These are phyloP conservation scores for Gari tellinella DNA, from an alignment of 2,888 invertebrate genomes.

Conservation along the genomic window DNA sequence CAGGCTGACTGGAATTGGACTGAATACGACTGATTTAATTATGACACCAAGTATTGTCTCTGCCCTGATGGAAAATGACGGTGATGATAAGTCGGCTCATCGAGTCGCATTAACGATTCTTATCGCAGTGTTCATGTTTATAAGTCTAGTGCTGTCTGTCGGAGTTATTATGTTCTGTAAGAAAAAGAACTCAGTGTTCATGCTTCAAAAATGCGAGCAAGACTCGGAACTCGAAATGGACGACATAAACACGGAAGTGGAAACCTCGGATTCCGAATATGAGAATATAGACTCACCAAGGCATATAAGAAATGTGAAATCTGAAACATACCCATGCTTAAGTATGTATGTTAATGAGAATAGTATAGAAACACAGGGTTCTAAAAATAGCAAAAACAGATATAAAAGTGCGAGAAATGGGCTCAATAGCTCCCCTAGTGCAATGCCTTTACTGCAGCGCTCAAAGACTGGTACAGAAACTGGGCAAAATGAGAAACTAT, in stretches of 20 bases:
- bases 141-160: constrained; percentile 76
- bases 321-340: constrained; percentile 18
- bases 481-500: too few species aligned
- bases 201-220: constrained; percentile 77
- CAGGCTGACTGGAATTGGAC: neutral
- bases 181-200: constrained; percentile 82
- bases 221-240: constrained; percentile 78
- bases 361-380: too few species aligned
- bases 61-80: constrained; percentile 15
- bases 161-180: constrained; percentile 80
- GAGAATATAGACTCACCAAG: constrained; percentile 28
- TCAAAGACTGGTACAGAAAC: too few species aligned
- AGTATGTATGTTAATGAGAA: constrained; percentile 17
- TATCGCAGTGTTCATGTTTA: constrained; percentile 76
- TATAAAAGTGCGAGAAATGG: too few species aligned
- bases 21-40: constrained; percentile 14
- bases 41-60: constrained; percentile 41
- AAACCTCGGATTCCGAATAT: constrained; percentile 60
- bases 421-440: too few species aligned
- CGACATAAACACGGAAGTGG: constrained; percentile 73
- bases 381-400: too few species aligned
- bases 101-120: constrained; percentile 45
- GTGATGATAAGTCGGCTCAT: constrained; percentile 20
- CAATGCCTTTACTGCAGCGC: too few species aligned
- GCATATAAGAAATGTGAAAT: neutral